These are phyloP conservation scores for Clarias laeviceps DNA, from an alignment of 2,797 vertebrate species.

Conservation along the genomic window DNA sequence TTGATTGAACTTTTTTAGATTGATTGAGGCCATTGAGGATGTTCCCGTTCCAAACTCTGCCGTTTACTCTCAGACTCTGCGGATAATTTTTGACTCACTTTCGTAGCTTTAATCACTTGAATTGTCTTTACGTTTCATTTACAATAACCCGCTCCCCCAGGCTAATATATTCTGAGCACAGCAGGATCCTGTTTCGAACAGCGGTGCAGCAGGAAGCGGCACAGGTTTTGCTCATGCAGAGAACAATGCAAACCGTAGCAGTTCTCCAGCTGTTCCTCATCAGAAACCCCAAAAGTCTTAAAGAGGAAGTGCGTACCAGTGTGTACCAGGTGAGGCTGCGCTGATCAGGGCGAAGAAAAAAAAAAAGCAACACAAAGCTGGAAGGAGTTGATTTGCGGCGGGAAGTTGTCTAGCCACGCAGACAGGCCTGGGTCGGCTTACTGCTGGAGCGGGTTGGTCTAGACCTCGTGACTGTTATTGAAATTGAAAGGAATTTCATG, in stretches of 20 bases:
- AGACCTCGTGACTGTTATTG: conserved; percentile 8
- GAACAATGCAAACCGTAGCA: conserved; percentile 28
- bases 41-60: too few relatives aligned
- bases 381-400: not conserved
- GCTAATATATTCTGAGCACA: conserved; percentile 8
- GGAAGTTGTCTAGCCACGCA: conserved; percentile 23
- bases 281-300: conserved; percentile 26
- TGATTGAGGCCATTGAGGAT: too few relatives aligned
- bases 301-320: conserved; percentile 42
- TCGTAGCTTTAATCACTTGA: conserved; percentile 11
- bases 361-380: not conserved
- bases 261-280: conserved; percentile 39
- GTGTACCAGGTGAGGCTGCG: conserved; percentile 43
- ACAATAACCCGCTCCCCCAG: not conserved
- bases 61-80: too few relatives aligned
- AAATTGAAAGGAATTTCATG: conserved; percentile 4
- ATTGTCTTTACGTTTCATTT: conserved; percentile 25
- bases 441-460: conserved; percentile 5
- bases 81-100: too few relatives aligned
- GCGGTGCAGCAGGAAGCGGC: conserved; percentile 14
- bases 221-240: conserved; percentile 17
- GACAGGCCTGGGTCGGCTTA: conserved; percentile 22
- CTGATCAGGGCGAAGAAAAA: not conserved
- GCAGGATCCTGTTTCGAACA: conserved; percentile 15
- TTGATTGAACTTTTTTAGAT: too few relatives aligned